Evolutionary conservation across 2,888 invertebrate genomes (phyloP), one percentile per base, ranked within the genome.

Genomic region (Zaprionus obscuricornis): DNA sequence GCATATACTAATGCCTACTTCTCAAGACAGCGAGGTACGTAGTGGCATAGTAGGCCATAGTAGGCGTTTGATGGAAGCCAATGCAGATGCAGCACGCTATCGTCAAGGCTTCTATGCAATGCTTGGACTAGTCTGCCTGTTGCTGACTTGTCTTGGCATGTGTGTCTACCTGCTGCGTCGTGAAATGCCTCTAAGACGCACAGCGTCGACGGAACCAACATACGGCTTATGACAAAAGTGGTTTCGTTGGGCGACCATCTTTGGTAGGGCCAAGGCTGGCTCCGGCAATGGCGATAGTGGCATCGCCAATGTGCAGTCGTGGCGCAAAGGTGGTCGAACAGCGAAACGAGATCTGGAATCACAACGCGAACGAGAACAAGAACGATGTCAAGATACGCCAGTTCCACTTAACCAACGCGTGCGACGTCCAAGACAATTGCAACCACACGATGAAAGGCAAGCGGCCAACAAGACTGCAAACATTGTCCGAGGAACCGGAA

Each of bases 91-190:
- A 0, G 76, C 84, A 3, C 89, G 90, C 13, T 90, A 89, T 57
- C 89, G 89, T 2, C 89, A 90, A 46, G 90, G 90, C 0, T 90
- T 90, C 55, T 90, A 89, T 58, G 87, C 89, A 2, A 88, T 90
- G 89, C 63, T 90, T 1, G 74, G 78, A 0, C 63, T 90, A 1
- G 89, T 90, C 1, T 86, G 88, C 36, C 45, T 89, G 4, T 76
- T 90, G 0, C 62, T 90, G 10, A 81, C 85, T 0, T 82, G 90
- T 1, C 68, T 90, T 1, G 88, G 89, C 1, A 43, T 90, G 3
- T 90, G 90, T 54, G 87, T 90, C 0, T 90, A 90, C 43, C 63
- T 90, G 11, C 34, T 90, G 11, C 88, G 86, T 0, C 88, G 88
- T 1, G 87, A 89, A 57, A 56, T 87, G 5, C 70, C 87, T 1